phyloP scores from a whole-genome alignment of 2,113 vertebrate species.

The Calonectris borealis region DNA sequence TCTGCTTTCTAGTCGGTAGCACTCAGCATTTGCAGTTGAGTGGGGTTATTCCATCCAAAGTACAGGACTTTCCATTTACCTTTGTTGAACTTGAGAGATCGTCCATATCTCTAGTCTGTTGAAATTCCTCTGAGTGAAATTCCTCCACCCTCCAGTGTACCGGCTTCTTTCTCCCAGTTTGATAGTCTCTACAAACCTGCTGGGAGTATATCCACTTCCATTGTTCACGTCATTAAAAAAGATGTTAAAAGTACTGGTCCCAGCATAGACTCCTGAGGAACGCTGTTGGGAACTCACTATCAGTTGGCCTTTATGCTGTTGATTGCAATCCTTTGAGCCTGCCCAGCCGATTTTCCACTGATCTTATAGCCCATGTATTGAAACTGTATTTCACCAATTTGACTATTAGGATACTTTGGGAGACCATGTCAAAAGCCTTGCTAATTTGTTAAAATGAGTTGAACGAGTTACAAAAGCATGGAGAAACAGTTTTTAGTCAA shows the following conservation, averaged over 20 bases:
- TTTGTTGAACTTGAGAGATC: not conserved
- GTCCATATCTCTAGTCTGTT: not conserved
- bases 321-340: not conserved
- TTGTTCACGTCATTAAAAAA: not conserved
- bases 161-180: not conserved
- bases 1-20: not conserved
- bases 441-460: not conserved
- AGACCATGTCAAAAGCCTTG: not conserved
- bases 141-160: not conserved
- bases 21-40: not conserved
- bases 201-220: not conserved
- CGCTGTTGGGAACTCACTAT: not conserved
- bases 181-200: not conserved
- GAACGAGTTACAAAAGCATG: not conserved
- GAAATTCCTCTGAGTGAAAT: not conserved
- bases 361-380: not conserved
- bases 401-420: not conserved
- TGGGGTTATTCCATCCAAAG: not conserved
- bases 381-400: not conserved
- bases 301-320: not conserved
- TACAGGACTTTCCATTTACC: not conserved
- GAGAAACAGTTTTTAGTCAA: not conserved
- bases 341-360: not conserved
- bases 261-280: not conserved
- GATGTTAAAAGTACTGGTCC: not conserved